These are phyloP conservation scores for Apeira syringaria DNA, from an alignment of 2,888 invertebrate species.

Conservation along the genomic window DNA sequence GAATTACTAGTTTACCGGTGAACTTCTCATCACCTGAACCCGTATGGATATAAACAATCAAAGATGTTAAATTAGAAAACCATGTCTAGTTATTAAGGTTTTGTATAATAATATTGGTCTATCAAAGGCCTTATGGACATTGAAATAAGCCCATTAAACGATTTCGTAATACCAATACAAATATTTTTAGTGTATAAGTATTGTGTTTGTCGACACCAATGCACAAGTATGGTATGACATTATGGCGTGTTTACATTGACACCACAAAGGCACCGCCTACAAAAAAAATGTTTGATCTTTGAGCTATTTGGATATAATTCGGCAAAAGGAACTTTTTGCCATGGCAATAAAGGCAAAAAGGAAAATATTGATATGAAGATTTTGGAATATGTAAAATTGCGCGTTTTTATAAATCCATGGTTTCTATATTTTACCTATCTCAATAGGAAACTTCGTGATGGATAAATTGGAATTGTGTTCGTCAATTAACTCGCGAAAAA, in stretches of 20 bases:
- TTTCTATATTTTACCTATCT: too few relatives aligned
- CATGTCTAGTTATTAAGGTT: too few relatives aligned
- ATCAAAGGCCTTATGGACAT: constrained; percentile 24
- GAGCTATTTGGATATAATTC: constrained; percentile 7
- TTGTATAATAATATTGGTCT: constrained; percentile 18
- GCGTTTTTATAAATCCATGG: too few relatives aligned
- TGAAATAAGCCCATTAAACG: constrained; percentile 28
- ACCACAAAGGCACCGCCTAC: constrained; percentile 46
- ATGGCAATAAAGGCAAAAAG: constrained; percentile 3
- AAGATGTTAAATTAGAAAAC: too few relatives aligned
- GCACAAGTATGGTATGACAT: constrained; percentile 46
- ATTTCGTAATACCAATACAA: constrained; percentile 31
- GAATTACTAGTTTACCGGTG: too few relatives aligned
- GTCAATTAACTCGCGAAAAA: too few relatives aligned
- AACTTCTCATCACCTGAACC: too few relatives aligned
- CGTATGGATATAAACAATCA: too few relatives aligned
- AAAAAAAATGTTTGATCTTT: constrained; percentile 22
- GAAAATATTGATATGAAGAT: background rate
- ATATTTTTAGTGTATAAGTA: constrained; percentile 38
- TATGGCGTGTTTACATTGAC: constrained; percentile 44
- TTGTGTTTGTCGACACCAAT: constrained; percentile 44
- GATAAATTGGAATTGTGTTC: too few relatives aligned
- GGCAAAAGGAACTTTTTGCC: constrained; percentile 8
- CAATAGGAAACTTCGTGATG: too few relatives aligned
- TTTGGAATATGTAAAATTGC: background rate